phyloP scores from a whole-genome alignment of 2,113 vertebrate species.

The Brachionichthys hirsutus region DNA sequence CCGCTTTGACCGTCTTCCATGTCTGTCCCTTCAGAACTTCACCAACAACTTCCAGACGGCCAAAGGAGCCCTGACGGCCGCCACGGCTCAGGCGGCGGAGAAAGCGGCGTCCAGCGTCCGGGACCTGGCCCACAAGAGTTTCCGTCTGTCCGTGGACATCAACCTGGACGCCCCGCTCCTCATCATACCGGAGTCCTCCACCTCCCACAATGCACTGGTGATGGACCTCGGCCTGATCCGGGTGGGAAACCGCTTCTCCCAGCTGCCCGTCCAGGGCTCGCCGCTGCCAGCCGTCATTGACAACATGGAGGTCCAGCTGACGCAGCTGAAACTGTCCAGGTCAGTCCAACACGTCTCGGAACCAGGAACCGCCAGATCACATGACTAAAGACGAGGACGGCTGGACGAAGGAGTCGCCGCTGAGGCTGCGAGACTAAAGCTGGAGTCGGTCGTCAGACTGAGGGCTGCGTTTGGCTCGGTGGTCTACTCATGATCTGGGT shows the following conservation, averaged over 20 bases:
- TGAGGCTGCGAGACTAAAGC: too few species aligned
- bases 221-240: conserved; percentile 91
- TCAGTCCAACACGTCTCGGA: conserved; percentile 41
- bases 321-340: conserved; percentile 90
- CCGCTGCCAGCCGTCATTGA: conserved; percentile 87
- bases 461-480: not conserved
- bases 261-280: conserved; percentile 75
- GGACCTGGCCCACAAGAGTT: conserved; percentile 88
- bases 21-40: conserved; percentile 80
- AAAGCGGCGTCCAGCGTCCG: conserved; percentile 90
- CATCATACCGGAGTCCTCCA: conserved; percentile 88
- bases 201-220: conserved; percentile 82
- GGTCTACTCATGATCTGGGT: not conserved
- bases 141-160: conserved; percentile 85
- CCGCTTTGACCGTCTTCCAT: not conserved
- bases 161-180: conserved; percentile 91
- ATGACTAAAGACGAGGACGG: too few species aligned
- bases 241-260: conserved; percentile 84
- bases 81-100: conserved; percentile 90
- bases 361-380: too few species aligned
- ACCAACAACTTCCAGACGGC: conserved; percentile 88
- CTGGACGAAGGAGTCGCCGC: too few species aligned
- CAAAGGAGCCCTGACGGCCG: conserved; percentile 85
- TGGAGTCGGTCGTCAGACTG: not conserved
- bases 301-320: conserved; percentile 85